phyloP scores from a whole-genome alignment of 2,113 vertebrate genomes.

The Sinosuthora webbiana region DNA sequence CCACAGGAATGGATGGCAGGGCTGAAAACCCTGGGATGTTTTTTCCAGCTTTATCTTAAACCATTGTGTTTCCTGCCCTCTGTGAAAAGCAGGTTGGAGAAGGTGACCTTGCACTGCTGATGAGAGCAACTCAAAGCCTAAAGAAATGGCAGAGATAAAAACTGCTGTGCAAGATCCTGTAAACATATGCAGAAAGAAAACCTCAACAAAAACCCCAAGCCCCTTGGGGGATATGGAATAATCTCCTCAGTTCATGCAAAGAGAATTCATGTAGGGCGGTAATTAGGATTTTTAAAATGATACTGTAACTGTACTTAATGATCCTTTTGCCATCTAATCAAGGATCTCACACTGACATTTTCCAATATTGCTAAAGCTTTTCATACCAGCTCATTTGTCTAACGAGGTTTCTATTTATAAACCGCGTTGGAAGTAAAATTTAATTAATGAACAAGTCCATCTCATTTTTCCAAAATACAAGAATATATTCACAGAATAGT shows the following conservation, averaged over 20 bases:
- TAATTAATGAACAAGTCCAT: background rate
- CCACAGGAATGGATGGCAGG: background rate
- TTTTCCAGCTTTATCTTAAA: background rate
- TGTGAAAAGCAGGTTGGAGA: background rate
- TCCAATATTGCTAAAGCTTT: background rate
- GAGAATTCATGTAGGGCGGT: background rate
- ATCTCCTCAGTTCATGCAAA: background rate
- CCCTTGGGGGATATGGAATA: background rate
- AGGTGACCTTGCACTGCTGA: background rate
- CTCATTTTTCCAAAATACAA: background rate
- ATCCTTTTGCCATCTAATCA: background rate
- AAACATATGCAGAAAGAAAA: background rate
- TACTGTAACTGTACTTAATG: background rate
- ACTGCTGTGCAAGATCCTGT: background rate
- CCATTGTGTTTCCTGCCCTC: background rate
- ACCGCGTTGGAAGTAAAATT: background rate
- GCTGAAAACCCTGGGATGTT: background rate
- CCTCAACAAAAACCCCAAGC: background rate
- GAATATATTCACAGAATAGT: background rate
- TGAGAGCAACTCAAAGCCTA: background rate
- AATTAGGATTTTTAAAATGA: slow-evolving; percentile 3
- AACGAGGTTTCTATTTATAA: background rate
- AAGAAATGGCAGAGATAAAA: background rate
- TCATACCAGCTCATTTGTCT: background rate
- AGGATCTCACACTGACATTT: background rate